Conservation (phyloP, 1,140 invertebrate species). For the Saccostrea echinata region DNA sequence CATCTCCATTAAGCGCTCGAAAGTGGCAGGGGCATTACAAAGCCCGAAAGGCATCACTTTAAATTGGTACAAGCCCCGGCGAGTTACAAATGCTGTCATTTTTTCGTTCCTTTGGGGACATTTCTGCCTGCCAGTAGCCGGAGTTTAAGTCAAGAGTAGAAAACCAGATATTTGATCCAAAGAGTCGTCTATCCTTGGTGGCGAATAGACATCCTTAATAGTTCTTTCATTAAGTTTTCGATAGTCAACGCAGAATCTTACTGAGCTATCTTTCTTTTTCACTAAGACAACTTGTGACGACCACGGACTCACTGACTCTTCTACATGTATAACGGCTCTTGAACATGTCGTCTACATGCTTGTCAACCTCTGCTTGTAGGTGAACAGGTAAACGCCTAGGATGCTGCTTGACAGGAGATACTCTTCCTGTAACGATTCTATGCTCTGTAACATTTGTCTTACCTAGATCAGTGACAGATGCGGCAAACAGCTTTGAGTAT, state of each 20-base stretch:
- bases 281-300: slow-evolving; percentile 55
- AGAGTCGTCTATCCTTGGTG: slow-evolving; percentile 44
- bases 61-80: background rate
- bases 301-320: slow-evolving; percentile 58
- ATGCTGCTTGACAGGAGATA: slow-evolving; percentile 47
- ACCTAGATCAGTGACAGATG: slow-evolving; percentile 53
- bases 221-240: slow-evolving; percentile 41
- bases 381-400: slow-evolving; percentile 45
- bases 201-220: slow-evolving; percentile 50
- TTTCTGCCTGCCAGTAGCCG: background rate
- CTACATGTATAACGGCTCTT: slow-evolving; percentile 49
- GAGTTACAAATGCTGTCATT: background rate
- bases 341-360: slow-evolving; percentile 53
- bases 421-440: slow-evolving; percentile 53
- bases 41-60: background rate
- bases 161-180: slow-evolving; percentile 45
- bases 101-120: background rate
- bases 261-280: slow-evolving; percentile 43
- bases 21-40: background rate
- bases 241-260: slow-evolving; percentile 47
- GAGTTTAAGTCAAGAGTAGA: slow-evolving; percentile 2
- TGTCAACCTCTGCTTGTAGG: slow-evolving; percentile 44
- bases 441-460: slow-evolving; percentile 50
- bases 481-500: slow-evolving; percentile 30
- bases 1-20: slow-evolving; percentile 34